Evolutionary conservation across 2,797 vertebrate genomes (phyloP), one percentile per base, ranked within the genome.

Genomic region (Enteromius fasciolatus): DNA sequence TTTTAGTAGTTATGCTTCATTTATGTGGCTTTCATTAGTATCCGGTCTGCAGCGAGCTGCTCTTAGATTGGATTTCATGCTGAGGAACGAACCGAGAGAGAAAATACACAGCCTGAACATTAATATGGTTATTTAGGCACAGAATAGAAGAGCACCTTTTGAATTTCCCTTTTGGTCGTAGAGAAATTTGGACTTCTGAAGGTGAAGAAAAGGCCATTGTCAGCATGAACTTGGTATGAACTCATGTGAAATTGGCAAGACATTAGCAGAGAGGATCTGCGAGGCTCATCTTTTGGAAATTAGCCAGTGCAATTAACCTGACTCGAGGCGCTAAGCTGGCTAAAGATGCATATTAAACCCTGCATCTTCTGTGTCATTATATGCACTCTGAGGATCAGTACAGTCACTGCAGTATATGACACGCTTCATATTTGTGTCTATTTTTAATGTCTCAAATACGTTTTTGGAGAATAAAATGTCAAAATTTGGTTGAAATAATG

Each of bases 111-210:
- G 23, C 25, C 59, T 17, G n/a, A 72, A 46, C 11, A 36, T 72
- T 78, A 39, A 82, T 59, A 59, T 74, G 84, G n/a, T 74, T 78
- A 59, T 85, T 78, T 64, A 85, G 69, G 69, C 80, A 73, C 59
- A 63, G 84, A 64, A 64, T 64, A 46, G 25, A 74, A 68, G 39
- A 50, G 17, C 23, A 25, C 14, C 17, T 25, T 74, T 66, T 46
- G 23, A 64, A 46, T 78, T 63, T 78, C 39, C 36, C 68, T 75
- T 61, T 23, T 25, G 84, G 67, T 77, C 4, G 11, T 66, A 59
- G 59, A 23, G 33, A 57, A 81, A 70, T 77, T 72, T 48, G n/a
- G 23, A 78, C 44, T 44, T 31, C 59, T 36, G 67, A 66, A 46
- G 54, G 57, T 70, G 66, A 73, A 63, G 73, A 77, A 78, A 70